A percentile compares a stretch with the other conserved stretches of the same genome.
These are phyloP conservation scores for Vespertilio murinus DNA, from an alignment of 2,797 vertebrate genomes.

Conservation along the genomic window DNA sequence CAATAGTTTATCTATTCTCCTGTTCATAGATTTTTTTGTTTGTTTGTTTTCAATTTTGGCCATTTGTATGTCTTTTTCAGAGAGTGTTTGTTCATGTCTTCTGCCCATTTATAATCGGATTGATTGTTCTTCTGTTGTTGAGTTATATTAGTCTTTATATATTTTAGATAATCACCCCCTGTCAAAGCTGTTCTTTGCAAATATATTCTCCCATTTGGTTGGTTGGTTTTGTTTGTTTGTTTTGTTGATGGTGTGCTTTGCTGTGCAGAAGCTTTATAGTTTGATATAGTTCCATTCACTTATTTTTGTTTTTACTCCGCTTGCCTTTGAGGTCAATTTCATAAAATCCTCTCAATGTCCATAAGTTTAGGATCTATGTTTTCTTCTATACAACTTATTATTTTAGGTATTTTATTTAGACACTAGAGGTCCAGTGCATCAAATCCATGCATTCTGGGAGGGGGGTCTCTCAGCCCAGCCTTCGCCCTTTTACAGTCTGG, in stretches of 20 bases:
- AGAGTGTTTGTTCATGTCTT: background rate
- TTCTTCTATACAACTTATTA: background rate
- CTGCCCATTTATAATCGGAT: background rate
- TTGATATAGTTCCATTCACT: background rate
- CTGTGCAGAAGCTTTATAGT: background rate
- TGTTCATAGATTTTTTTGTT: background rate
- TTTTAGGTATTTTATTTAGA: background rate
- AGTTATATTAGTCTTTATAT: background rate
- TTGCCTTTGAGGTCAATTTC: background rate
- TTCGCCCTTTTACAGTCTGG: no score
- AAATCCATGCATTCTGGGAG: no score
- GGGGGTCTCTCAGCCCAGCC: no score
- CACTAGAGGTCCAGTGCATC: no score
- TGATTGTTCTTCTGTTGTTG: background rate
- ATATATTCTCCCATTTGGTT: background rate
- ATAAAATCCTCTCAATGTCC: background rate
- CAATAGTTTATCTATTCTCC: background rate
- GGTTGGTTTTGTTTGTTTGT: background rate
- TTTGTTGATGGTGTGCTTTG: background rate
- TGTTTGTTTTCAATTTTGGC: background rate
- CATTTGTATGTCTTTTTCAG: background rate
- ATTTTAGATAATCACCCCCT: background rate
- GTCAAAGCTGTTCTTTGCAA: background rate
- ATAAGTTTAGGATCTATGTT: background rate
- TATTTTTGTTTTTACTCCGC: background rate